A percentile compares a stretch with the other conserved stretches of the same genome.
Evolutionary conservation across 2,888 invertebrate species (phyloP).

Genomic region (Idaea aversata): DNA sequence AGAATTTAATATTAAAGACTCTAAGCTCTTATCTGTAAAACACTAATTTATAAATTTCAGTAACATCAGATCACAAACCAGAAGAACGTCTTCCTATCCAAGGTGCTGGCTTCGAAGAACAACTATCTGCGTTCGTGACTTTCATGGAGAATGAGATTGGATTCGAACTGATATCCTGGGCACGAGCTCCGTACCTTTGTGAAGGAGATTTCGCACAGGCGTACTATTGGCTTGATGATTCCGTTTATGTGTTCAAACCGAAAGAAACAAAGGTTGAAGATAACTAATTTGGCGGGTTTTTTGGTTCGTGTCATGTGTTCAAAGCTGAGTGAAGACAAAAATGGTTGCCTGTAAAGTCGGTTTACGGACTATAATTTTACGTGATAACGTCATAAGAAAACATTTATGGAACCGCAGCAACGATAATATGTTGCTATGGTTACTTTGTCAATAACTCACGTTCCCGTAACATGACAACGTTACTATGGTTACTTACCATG

Average conservation of each 20-base stretch:
- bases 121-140: slow-evolving; percentile 86
- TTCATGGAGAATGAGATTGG: slow-evolving; percentile 83
- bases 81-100: slow-evolving; percentile 84
- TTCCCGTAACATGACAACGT: too few relatives aligned
- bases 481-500: too few relatives aligned
- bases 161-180: slow-evolving; percentile 90
- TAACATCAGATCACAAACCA: slow-evolving; percentile 85
- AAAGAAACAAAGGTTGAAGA: slow-evolving; percentile 11
- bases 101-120: slow-evolving; percentile 87
- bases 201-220: slow-evolving; percentile 96
- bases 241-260: slow-evolving; percentile 88
- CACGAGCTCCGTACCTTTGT: slow-evolving; percentile 96
- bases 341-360: too few relatives aligned
- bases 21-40: too few relatives aligned
- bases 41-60: slow-evolving; percentile 46
- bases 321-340: neutral
- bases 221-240: slow-evolving; percentile 95
- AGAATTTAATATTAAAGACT: too few relatives aligned
- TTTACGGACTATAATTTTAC: too few relatives aligned
- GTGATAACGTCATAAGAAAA: too few relatives aligned
- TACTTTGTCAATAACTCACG: too few relatives aligned
- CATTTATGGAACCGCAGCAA: too few relatives aligned
- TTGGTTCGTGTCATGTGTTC: slow-evolving; percentile 12
- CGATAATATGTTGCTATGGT: too few relatives aligned
- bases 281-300: slow-evolving; percentile 15